phyloP scores from a whole-genome alignment of 2,888 invertebrate genomes.

The Nineta flava region DNA sequence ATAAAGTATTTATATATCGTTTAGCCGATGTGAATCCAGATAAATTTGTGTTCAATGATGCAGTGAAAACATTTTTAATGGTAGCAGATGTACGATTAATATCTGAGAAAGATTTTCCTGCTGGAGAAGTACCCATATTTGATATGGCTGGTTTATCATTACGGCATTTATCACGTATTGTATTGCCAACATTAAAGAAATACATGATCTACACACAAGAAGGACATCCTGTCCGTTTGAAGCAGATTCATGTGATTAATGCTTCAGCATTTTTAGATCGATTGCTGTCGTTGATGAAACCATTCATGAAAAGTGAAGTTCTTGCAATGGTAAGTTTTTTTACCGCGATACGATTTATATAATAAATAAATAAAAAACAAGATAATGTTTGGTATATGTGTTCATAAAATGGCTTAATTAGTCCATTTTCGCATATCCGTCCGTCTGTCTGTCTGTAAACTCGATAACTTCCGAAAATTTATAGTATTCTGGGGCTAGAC shows the following conservation, averaged over 20 bases:
- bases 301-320: slow-evolving; percentile 49
- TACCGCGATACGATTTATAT: no score
- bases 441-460: no score
- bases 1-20: slow-evolving; percentile 49
- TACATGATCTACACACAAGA: slow-evolving; percentile 61
- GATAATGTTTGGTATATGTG: no score
- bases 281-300: slow-evolving; percentile 41
- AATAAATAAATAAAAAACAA: no score
- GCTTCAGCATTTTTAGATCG: slow-evolving; percentile 47
- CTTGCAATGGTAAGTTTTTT: slow-evolving; percentile 40
- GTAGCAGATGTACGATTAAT: slow-evolving; percentile 49
- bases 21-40: slow-evolving; percentile 44
- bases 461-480: no score
- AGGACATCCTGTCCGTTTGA: slow-evolving; percentile 49
- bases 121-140: slow-evolving; percentile 56
- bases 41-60: slow-evolving; percentile 46
- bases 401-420: no score
- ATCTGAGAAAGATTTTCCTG: slow-evolving; percentile 37
- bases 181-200: slow-evolving; percentile 43
- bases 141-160: slow-evolving; percentile 48
- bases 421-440: no score
- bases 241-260: slow-evolving; percentile 49
- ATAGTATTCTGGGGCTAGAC: no score
- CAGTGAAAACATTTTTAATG: slow-evolving; percentile 56
- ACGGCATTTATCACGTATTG: slow-evolving; percentile 45